A percentile compares a stretch with the other conserved stretches of the same genome.
phyloP scores from a whole-genome alignment of 2,888 invertebrate species.

The Sialis lutaria region DNA sequence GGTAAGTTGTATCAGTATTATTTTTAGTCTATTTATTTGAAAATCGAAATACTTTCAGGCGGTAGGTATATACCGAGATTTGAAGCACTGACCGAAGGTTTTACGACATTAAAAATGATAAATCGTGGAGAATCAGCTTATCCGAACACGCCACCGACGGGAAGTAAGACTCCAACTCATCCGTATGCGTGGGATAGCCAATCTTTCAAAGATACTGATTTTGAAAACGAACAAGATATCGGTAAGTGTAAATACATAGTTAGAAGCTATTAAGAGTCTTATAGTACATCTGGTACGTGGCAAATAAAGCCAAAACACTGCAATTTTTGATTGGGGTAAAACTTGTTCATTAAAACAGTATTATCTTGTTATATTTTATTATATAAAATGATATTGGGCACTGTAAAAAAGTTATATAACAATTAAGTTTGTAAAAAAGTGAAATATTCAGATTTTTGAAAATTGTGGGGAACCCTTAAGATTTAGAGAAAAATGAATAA shows the following conservation, averaged over 20 bases:
- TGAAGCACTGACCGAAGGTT: conserved; percentile 45
- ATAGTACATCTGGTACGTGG: too few species aligned
- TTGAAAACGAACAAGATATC: conserved; percentile 3
- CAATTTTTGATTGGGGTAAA: too few species aligned
- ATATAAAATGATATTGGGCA: too few species aligned
- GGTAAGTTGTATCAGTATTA: conserved; percentile 25
- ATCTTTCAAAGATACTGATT: conserved; percentile 13
- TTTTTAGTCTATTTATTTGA: not conserved
- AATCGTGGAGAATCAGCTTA: conserved; percentile 24
- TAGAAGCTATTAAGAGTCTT: not conserved
- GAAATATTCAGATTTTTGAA: too few species aligned
- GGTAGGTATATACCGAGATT: conserved; percentile 56
- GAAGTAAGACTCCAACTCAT: conserved; percentile 38
- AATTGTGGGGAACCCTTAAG: too few species aligned
- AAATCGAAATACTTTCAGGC: conserved; percentile 18
- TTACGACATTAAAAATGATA: conserved; percentile 48
- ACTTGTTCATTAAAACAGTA: too few species aligned
- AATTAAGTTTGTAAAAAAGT: too few species aligned
- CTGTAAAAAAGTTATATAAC: too few species aligned
- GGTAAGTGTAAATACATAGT: not conserved
- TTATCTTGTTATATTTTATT: too few species aligned
- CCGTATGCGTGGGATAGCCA: conserved; percentile 38
- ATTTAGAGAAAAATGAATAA: too few species aligned
- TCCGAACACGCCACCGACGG: conserved; percentile 19
- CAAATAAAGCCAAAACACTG: too few species aligned